Base-by-base conservation (phyloP, 2,888 invertebrate species). In the Bellardia bayeri region DNA sequence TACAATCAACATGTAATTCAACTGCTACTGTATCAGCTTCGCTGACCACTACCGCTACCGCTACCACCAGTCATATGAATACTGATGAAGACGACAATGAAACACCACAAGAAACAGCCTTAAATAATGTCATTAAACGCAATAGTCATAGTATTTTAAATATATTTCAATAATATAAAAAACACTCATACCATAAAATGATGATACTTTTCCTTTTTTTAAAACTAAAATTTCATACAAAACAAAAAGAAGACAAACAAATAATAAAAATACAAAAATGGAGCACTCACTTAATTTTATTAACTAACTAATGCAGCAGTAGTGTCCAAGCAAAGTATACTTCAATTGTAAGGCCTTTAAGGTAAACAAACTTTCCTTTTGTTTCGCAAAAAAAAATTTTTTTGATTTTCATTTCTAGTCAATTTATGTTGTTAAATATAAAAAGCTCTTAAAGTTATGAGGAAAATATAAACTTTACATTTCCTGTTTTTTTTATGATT, bases 111-210 rank as follows among this genome's bases (percentile, higher is more conserved):
- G 85, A 81, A 78, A 74, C 85, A 86, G 86, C 89, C 74, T 83
- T 89, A 85, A 88, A 89, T 80, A 85, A 75, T 84, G 86, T 88
- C 54, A 88, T 89, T 78, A 83, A 82, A 79, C 88, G 83, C 61
- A 89, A 89, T 88, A 89, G 88, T 88, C 89, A 89, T 86, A 87
- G 88, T 83, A 87, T 89, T 89, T 88, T 89, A 89, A 89, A 89
- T 89, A 85, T 89, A 81, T 89, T 89, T 89, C 88, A 89, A 89
- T 89, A 89, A 87, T 89, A 87, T 85, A 78, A 49, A 79, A 82
- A 23, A 64, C 14, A 78, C 40, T 63, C 51, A 42, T 66, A 74
- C 33, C 51, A 16, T 63, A 63, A 49, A 49, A 58, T 9, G 23
- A 56, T 71, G 30, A 14, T 54, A 72, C 45, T 71, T 33, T 71